These are phyloP conservation scores for Hydractinia echinata DNA, from an alignment of 30 jellyfish, hydroid and myxozoan genomes.

Conservation along the genomic window DNA sequence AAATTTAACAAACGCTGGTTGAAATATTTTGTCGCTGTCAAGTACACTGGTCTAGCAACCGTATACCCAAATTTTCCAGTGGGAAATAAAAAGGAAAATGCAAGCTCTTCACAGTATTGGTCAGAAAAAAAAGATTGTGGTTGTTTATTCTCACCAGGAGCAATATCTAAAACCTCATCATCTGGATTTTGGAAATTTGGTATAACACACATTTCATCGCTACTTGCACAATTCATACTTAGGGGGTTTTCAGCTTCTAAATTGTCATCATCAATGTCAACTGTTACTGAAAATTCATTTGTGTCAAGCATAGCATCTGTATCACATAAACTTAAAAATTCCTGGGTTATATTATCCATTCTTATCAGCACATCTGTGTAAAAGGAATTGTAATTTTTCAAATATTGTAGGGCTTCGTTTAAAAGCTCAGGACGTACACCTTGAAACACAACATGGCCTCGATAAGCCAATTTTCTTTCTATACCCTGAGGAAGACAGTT, in stretches of 20 bases:
- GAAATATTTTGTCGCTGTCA: constrained; percentile 34
- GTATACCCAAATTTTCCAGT: constrained; percentile 33
- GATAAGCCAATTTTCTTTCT: constrained; percentile 10
- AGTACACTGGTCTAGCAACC: constrained; percentile 19
- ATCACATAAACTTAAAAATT: constrained; percentile 8
- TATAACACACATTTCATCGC: constrained; percentile 25
- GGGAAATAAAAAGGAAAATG: constrained; percentile 34
- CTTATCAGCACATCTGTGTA: constrained; percentile 4
- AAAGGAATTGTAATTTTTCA: background rate
- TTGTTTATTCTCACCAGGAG: constrained; percentile 20
- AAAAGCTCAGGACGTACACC: constrained; percentile 19
- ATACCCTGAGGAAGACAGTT: constrained; percentile 14
- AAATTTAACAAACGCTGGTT: constrained; percentile 30
- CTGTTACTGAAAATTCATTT: constrained; percentile 12
- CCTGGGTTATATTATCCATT: constrained; percentile 17
- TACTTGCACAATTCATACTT: constrained; percentile 19
- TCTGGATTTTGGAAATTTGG: constrained; percentile 17
- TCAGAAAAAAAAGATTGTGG: no score
- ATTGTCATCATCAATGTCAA: constrained; percentile 19
- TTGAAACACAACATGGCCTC: constrained; percentile 27
- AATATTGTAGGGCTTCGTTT: background rate
- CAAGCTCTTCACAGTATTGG: background rate
- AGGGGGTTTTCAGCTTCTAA: constrained; percentile 1
- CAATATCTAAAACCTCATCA: constrained; percentile 14
- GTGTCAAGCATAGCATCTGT: constrained; percentile 8